phyloP scores from a whole-genome alignment of 2,113 vertebrate species.

The Podarcis cretensis region DNA sequence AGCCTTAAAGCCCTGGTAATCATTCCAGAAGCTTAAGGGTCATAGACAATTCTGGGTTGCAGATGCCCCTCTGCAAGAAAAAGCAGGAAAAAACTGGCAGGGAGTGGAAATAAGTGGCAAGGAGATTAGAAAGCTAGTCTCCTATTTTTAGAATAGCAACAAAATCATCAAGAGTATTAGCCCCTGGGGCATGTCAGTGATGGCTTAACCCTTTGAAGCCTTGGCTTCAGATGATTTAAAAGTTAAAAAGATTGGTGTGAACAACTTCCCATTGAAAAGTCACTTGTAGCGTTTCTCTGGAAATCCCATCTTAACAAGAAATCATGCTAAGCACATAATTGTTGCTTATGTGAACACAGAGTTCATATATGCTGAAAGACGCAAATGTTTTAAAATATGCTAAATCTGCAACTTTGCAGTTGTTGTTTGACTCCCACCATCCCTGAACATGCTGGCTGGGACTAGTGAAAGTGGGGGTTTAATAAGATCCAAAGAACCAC shows the following conservation, averaged over 20 bases:
- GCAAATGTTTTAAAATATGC: neutral
- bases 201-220: slow-evolving; percentile 48
- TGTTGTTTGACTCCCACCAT: too few species aligned
- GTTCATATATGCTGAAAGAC: neutral
- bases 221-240: neutral
- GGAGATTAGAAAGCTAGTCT: slow-evolving; percentile 71
- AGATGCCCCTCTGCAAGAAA: slow-evolving; percentile 61
- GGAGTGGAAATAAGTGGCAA: slow-evolving; percentile 63
- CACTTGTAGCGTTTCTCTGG: neutral
- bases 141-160: slow-evolving; percentile 69
- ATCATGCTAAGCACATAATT: neutral
- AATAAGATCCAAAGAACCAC: too few species aligned
- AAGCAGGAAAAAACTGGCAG: slow-evolving; percentile 74
- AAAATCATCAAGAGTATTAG: slow-evolving; percentile 49
- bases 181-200: slow-evolving; percentile 41
- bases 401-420: too few species aligned
- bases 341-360: neutral
- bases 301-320: neutral
- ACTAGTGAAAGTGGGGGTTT: too few species aligned
- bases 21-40: slow-evolving; percentile 6
- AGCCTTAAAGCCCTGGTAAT: slow-evolving; percentile 12
- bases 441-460: too few species aligned
- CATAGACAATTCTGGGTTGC: slow-evolving; percentile 21
- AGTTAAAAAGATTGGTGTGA: neutral
- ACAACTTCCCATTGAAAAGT: neutral